Evolutionary conservation across 1,140 invertebrate genomes (phyloP).

Genomic region (Nephila pilipes): DNA sequence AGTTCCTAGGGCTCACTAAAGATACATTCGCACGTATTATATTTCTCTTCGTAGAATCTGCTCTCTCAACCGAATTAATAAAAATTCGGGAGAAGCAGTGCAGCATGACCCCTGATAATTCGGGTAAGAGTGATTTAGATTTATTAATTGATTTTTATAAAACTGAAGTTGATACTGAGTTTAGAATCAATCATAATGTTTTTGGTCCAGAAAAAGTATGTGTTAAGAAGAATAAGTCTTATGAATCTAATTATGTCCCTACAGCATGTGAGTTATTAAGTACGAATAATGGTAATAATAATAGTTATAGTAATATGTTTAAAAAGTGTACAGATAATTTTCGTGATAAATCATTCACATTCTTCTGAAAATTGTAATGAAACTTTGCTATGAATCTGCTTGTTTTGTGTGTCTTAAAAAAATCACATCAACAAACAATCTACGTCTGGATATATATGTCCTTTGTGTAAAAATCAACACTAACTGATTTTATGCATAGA

Average conservation of each 20-base stretch:
- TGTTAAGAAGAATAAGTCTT: not conserved
- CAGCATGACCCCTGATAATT: not conserved
- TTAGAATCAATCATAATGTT: not conserved
- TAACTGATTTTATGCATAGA: no score
- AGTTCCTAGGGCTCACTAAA: slow-evolving; percentile 27
- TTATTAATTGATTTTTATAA: slow-evolving; percentile 26
- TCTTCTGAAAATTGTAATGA: no score
- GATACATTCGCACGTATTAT: not conserved
- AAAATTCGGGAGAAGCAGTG: not conserved
- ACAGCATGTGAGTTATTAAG: not conserved
- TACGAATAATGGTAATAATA: no score
- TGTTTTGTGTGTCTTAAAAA: no score
- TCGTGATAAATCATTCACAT: no score
- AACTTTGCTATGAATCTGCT: no score
- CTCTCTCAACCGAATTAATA: not conserved
- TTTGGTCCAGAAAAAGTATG: not conserved
- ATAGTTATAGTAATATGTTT: no score
- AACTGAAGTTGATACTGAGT: slow-evolving; percentile 29
- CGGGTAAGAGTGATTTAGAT: slow-evolving; percentile 35
- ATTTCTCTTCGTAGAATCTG: not conserved
- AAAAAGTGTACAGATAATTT: no score
- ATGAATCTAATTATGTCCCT: not conserved
- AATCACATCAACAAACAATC: no score
- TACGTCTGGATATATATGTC: no score
- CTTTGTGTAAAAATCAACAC: no score